Base-by-base conservation (phyloP, 1,140 invertebrate genomes). In the Drosophila kikkawai region DNA sequence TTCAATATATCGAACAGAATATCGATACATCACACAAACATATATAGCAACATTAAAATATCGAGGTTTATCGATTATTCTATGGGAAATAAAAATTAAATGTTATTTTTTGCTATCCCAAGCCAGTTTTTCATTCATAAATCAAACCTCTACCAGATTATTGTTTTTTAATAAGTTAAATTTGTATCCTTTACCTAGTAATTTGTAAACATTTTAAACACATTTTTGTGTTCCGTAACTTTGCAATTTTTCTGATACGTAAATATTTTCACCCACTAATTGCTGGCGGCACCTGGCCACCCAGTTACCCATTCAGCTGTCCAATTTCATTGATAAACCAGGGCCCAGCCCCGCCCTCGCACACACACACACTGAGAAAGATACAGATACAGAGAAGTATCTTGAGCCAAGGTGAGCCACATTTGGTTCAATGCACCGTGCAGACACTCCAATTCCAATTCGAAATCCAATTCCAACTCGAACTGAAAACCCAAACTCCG, bases 251-350 rank as follows among this genome's bases (percentile, higher is more conserved):
- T 65, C 11, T 34, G 34, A 69, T 69, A 48, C 13, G 8, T n/a
- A 29, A 48, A 48, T 29, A 36, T 69, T 69, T 71, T 51, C 67
- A 47, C 39, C 17, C 34, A 63, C 60, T 74, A 59, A 73, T 53
- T 75, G 84, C 45, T 60, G 69, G 34, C 13, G 65, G 65, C 84
- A 88, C 67, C 80, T 83, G 67, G 84, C 82, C 75, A 79, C 65
- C 64, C 50, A 78, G 75, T 79, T 78, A 82, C 77, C 81, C 84
- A 87, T 87, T 87, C 77, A 87, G 69, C 66, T 84, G 80, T 77
- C 77, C 73, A 58, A 71, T 74, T 90, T 90, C 84, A 87, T 87
- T 87, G 85, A 87, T 87, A 83, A 87, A 87, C 71, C 69, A 63
- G 71, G 56, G 58, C 45, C 59, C 57, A 45, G 71, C 76, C 81